Evolutionary conservation across 1,140 invertebrate genomes (phyloP), one percentile per base, ranked within the genome.

Genomic region (Melanaphis sacchari): DNA sequence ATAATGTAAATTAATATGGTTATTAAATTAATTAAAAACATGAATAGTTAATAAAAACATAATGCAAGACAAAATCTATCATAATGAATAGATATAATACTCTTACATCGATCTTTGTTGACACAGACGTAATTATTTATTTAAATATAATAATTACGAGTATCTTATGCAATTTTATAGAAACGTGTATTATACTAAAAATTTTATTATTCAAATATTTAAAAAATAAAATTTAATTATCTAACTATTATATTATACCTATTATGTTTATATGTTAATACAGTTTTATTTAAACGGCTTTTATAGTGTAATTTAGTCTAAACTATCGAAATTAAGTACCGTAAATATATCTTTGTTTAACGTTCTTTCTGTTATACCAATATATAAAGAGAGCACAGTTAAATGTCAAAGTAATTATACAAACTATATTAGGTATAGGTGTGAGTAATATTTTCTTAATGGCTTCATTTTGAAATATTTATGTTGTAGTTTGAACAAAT

Each of bases 111-210:
- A n/a, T 66, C 31, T 66, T 66, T n/a, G 15, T 66, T 18, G 31
- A 18, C 31, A 11, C 54, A 59, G 26, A 59, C 31, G 15, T n/a
- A n/a, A 76, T n/a, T 76, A 76, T 76, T 15, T n/a, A 76, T n/a
- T 76, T n/a, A 76, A 76, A 76, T 76, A 31, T 76, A 76, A 76
- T 76, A 76, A n/a, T 76, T n/a, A n/a, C n/a, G n/a, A n/a, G n/a
- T n/a, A 76, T 76, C 15, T 76, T n/a, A 76, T 76, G 31, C 15
- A n/a, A 36, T 76, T 76, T 18, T 76, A 18, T 76, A n/a, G 3
- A n/a, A 76, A 76, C 15, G n/a, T 76, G 31, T n/a, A 76, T n/a
- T 76, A 18, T 76, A 18, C 3, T 18, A 21, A 76, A 4, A 76
- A 76, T 66, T 31, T 31, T 4, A 66, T 76, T 15, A 36, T 76